Conservation (phyloP, 2,113 vertebrate species). For the Globicephala melas region DNA sequence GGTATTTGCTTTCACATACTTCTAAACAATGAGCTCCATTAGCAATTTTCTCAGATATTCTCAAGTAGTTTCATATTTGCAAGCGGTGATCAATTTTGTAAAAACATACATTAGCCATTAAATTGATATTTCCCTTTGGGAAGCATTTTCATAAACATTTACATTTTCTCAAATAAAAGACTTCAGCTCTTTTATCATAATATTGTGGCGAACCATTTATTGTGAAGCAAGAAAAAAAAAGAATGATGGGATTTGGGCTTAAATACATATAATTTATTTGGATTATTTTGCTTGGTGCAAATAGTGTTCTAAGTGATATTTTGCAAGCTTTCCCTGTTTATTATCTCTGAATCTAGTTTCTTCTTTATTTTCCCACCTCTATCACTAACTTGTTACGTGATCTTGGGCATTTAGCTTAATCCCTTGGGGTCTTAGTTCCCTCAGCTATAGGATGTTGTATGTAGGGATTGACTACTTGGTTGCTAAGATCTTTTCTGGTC, state of each 20-base stretch:
- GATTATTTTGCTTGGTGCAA: not conserved
- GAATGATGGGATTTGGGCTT: not conserved
- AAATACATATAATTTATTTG: not conserved
- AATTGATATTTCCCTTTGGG: slow-evolving; percentile 67
- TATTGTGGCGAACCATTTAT: slow-evolving; percentile 29
- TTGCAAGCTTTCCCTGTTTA: not conserved
- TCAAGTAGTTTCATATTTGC: slow-evolving; percentile 51
- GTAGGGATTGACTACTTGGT: not conserved
- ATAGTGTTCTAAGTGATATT: not conserved
- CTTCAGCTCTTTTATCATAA: slow-evolving; percentile 42
- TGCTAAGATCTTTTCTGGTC: not conserved
- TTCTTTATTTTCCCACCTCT: not conserved
- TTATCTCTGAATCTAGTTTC: slow-evolving; percentile 11
- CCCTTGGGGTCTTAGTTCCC: not conserved
- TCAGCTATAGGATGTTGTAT: not conserved
- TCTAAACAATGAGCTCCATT: slow-evolving; percentile 46
- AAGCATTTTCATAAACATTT: slow-evolving; percentile 63
- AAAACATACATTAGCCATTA: slow-evolving; percentile 66
- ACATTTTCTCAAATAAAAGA: slow-evolving; percentile 51
- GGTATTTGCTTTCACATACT: slow-evolving; percentile 52
- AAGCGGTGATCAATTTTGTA: slow-evolving; percentile 54
- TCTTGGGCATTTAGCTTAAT: not conserved
- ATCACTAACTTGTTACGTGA: not conserved
- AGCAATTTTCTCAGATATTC: not conserved
- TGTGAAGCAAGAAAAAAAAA: not conserved